Percentiles rank a stretch among this genome's conserved stretches.
Conservation (phyloP, 2,113 vertebrate species). For the Hystrix cristata region DNA sequence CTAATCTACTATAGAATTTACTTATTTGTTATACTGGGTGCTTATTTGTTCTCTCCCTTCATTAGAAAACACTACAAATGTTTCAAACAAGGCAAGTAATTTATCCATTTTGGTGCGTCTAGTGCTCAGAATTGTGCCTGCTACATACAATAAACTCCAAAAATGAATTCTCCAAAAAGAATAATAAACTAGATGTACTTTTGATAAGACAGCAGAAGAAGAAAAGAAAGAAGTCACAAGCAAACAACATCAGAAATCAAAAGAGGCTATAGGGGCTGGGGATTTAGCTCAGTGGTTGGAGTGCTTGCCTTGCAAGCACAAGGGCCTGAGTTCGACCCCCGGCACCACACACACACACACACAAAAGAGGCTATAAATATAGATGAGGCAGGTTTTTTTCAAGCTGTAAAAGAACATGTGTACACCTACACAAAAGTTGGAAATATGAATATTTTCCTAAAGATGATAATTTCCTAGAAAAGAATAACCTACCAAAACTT, state of each 20-base stretch:
- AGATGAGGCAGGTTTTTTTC: background rate
- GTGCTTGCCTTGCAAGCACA: too few species aligned
- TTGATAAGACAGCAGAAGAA: conserved; percentile 48
- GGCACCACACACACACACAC: too few species aligned
- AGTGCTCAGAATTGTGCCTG: background rate
- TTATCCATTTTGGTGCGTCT: background rate
- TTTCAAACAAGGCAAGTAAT: background rate
- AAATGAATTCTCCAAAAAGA: conserved; percentile 21
- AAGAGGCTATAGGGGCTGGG: background rate
- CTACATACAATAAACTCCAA: background rate
- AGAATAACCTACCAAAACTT: conserved; percentile 12
- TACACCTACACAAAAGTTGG: conserved; percentile 19
- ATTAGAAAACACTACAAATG: background rate
- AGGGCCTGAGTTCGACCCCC: too few species aligned
- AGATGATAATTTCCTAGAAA: conserved; percentile 44
- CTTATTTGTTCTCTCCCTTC: background rate
- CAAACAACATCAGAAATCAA: conserved; percentile 52
- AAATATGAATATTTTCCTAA: conserved; percentile 19
- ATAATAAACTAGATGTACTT: conserved; percentile 57
- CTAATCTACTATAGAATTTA: background rate
- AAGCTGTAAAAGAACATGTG: conserved; percentile 28
- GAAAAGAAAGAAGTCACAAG: conserved; percentile 17
- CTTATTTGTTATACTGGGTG: background rate
- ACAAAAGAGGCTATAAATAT: background rate
- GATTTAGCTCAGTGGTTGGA: too few species aligned